Evolutionary conservation across 2,888 invertebrate genomes (phyloP).

Genomic region (Pemphredon lugubris): DNA sequence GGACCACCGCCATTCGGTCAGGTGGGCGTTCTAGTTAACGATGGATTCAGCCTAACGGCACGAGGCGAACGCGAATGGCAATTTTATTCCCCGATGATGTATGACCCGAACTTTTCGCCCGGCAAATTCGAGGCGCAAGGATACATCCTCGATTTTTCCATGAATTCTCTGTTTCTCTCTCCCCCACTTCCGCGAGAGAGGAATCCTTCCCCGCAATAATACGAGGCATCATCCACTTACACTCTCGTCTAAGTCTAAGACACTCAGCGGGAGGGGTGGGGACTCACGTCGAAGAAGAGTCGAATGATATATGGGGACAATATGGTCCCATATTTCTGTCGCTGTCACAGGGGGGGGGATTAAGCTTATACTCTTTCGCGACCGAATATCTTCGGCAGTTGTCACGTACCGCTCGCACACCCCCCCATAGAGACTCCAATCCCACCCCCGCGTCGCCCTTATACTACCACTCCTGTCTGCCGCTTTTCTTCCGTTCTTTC

Average conservation of each 20-base stretch:
- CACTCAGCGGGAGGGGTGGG: conserved; percentile 32
- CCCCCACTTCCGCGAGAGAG: background rate
- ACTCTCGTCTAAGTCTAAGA: conserved; percentile 42
- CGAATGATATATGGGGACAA: conserved; percentile 73
- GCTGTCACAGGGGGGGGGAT: conserved; percentile 71
- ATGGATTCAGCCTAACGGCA: too few species aligned
- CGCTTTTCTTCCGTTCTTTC: conserved; percentile 5
- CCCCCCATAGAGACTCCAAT: conserved; percentile 40
- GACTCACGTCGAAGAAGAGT: conserved; percentile 61
- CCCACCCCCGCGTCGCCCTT: conserved; percentile 25
- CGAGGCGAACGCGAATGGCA: too few species aligned
- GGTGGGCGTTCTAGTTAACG: too few species aligned
- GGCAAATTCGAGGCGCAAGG: background rate
- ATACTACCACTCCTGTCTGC: conserved; percentile 6
- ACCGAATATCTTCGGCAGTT: conserved; percentile 74
- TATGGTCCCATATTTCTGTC: conserved; percentile 72
- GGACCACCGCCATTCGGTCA: too few species aligned
- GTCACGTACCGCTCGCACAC: conserved; percentile 69
- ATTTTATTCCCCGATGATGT: background rate
- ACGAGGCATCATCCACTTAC: conserved; percentile 35
- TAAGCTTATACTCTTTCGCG: conserved; percentile 72
- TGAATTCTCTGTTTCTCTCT: background rate
- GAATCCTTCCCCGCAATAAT: conserved; percentile 24
- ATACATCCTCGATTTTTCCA: background rate
- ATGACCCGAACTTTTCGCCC: background rate